phyloP scores from a whole-genome alignment of 2,797 vertebrate genomes.

The Enoplosus armatus region DNA sequence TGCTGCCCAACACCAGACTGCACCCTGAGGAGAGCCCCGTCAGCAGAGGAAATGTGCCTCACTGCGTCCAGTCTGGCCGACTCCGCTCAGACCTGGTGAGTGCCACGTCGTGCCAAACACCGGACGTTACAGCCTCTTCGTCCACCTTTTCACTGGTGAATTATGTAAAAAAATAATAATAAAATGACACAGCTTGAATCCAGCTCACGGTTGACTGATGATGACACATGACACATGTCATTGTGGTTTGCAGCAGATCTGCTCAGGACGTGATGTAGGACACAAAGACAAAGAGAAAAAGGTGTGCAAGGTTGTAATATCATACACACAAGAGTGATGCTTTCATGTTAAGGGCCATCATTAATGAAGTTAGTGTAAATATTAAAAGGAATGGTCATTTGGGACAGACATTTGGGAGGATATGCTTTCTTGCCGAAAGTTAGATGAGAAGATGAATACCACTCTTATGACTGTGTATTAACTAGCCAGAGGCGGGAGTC shows the following conservation, averaged over 20 bases:
- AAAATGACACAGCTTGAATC: not conserved
- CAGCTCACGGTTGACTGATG: not conserved
- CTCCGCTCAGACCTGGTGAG: not conserved
- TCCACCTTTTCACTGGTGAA: not conserved
- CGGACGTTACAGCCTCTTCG: not conserved
- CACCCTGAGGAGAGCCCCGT: conserved; percentile 41
- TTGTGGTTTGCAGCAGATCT: not conserved
- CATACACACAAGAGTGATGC: not conserved
- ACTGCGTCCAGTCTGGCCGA: not conserved
- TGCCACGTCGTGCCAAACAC: not conserved
- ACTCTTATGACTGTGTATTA: not conserved
- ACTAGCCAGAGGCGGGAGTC: not conserved
- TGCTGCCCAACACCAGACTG: conserved; percentile 46
- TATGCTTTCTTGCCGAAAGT: not conserved
- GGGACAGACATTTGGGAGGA: not conserved
- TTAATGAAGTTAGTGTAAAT: not conserved
- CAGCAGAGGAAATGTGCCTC: conserved; percentile 45
- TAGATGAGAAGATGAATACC: not conserved
- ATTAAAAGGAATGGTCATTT: not conserved
- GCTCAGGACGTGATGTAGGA: not conserved
- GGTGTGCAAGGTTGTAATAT: not conserved
- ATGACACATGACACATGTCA: not conserved
- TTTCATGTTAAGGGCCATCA: not conserved
- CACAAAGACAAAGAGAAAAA: not conserved
- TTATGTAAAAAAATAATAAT: too few species aligned